A percentile compares a stretch with the other conserved stretches of the same genome.
phyloP scores from a whole-genome alignment of 2,113 vertebrate species.

The Cephalopterus ornatus region DNA sequence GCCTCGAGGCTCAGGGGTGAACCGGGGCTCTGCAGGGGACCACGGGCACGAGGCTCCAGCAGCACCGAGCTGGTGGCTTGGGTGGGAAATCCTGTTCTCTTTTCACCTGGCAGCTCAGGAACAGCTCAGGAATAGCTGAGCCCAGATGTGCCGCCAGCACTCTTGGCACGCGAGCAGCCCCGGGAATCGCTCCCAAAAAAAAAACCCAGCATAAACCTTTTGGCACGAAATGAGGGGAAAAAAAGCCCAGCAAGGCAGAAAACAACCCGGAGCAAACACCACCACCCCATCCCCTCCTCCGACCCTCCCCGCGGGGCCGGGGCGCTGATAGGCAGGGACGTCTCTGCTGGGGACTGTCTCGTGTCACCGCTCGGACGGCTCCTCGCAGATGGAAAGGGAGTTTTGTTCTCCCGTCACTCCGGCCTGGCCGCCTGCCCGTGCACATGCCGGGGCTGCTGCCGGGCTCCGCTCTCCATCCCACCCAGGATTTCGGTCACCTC shows the following conservation, averaged over 20 bases:
- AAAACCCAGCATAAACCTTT: not conserved
- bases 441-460: not conserved
- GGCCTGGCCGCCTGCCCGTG: slow-evolving; percentile 31
- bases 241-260: not conserved
- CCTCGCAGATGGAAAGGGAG: slow-evolving; percentile 52
- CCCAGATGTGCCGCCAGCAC: not conserved
- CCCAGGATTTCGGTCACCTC: rapidly evolving
- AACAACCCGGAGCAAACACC: slow-evolving; percentile 6
- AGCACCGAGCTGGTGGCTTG: not conserved
- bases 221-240: not conserved
- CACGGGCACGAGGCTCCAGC: not conserved
- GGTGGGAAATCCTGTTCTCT: not conserved
- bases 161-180: not conserved
- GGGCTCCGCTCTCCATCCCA: not conserved
- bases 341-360: slow-evolving; percentile 56
- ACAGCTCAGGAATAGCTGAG: not conserved
- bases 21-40: not conserved
- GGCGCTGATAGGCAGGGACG: slow-evolving; percentile 43
- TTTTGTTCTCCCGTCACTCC: slow-evolving; percentile 30
- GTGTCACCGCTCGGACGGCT: slow-evolving; percentile 30
- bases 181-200: not conserved
- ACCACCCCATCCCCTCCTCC: not conserved
- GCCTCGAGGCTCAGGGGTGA: rapidly evolving
- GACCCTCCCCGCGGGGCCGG: not conserved
- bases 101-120: not conserved